These are phyloP conservation scores for Oceanodroma tethys DNA, from an alignment of 2,113 vertebrate genomes.

Conservation along the genomic window DNA sequence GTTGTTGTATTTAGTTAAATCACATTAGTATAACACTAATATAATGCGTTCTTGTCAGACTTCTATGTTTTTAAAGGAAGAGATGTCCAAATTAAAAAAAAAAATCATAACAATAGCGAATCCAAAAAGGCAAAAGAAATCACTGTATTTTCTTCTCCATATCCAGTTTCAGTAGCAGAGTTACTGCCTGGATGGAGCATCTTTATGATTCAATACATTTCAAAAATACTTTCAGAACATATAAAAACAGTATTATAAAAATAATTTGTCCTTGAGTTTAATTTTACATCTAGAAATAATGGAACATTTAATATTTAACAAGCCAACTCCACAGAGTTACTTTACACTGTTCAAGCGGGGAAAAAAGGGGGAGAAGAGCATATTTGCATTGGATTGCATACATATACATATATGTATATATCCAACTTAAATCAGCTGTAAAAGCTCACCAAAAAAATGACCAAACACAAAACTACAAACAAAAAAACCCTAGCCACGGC, in stretches of 20 bases:
- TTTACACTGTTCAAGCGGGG: neutral
- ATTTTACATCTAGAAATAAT: neutral
- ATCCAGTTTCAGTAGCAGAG: neutral
- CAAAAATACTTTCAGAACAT: neutral
- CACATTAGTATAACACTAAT: neutral
- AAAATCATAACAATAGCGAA: neutral
- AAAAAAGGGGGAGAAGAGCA: neutral
- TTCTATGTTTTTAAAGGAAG: neutral
- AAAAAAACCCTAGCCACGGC: accelerated
- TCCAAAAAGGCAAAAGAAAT: neutral
- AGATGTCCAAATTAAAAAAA: neutral
- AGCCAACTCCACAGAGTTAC: neutral
- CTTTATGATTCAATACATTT: neutral
- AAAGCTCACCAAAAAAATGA: neutral
- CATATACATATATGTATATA: no score
- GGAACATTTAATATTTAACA: neutral
- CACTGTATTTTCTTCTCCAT: neutral
- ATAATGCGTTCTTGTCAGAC: neutral
- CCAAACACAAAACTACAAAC: neutral
- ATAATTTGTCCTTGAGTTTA: neutral
- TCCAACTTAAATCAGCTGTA: neutral
- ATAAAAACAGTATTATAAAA: neutral
- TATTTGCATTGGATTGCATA: neutral
- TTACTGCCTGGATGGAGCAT: neutral
- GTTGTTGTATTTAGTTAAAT: neutral